phyloP scores from a whole-genome alignment of 1,140 invertebrate genomes.

The Aphis gossypii region DNA sequence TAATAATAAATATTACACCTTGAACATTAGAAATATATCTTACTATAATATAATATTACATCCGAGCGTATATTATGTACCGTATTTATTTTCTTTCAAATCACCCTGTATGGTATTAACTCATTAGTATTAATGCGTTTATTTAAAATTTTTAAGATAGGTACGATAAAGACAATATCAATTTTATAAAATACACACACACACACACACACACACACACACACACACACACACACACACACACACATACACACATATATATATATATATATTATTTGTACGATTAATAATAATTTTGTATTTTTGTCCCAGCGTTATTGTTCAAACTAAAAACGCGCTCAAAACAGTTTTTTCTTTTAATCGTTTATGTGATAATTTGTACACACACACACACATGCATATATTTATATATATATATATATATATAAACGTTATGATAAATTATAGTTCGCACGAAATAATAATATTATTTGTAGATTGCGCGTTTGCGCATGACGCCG shows the following conservation, averaged over 20 bases:
- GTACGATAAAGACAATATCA: background rate
- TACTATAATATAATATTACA: background rate
- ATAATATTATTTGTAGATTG: background rate
- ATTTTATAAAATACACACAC: background rate
- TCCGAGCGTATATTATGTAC: background rate
- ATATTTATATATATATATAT: no score
- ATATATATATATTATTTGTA: background rate
- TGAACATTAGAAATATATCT: background rate
- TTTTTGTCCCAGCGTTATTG: background rate
- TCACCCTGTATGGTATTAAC: background rate
- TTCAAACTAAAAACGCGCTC: background rate
- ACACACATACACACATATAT: no score
- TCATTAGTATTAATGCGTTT: background rate
- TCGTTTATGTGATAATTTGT: background rate
- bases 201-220: no score
- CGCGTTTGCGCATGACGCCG: slow-evolving; percentile 3
- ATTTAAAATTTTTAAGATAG: background rate
- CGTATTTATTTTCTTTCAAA: background rate
- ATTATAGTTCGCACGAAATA: background rate
- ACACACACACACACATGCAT: background rate
- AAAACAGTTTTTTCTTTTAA: background rate
- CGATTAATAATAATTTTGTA: background rate
- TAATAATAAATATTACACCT: background rate
- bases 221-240: background rate
- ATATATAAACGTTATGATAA: background rate